phyloP scores from a whole-genome alignment of 64 coral and sea anemone genomes.

The Pachyseris speciosa region DNA sequence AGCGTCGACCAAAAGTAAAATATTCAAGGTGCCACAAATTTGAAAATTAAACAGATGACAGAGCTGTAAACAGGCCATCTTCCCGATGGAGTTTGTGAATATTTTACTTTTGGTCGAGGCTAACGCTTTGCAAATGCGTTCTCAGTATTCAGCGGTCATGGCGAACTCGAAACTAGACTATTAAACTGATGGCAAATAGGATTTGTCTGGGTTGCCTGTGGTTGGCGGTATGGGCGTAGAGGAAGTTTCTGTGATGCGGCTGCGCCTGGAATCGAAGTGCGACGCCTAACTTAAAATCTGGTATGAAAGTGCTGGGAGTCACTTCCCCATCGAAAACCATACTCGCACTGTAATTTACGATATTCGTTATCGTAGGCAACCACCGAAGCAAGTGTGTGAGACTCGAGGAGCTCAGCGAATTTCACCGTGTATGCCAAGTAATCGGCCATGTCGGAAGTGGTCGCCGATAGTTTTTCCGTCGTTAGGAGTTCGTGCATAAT shows the following conservation, averaged over 20 bases:
- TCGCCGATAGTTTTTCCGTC: background rate
- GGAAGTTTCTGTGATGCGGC: background rate
- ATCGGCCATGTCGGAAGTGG: background rate
- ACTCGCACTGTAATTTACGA: background rate
- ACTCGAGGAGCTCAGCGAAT: background rate
- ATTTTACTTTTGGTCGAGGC: too few relatives aligned
- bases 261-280: background rate
- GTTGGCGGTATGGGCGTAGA: background rate
- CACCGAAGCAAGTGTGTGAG: background rate
- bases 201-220: background rate
- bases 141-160: too few relatives aligned
- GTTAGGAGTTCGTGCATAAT: constrained; percentile 12
- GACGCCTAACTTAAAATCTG: background rate
- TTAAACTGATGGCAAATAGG: background rate
- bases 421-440: background rate
- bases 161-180: too few relatives aligned
- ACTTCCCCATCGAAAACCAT: background rate
- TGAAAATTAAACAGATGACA: too few relatives aligned
- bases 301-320: background rate
- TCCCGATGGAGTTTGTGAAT: too few relatives aligned
- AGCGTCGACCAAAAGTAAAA: background rate
- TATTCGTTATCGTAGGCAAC: background rate
- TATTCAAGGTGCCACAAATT: too few relatives aligned
- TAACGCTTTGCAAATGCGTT: too few relatives aligned
- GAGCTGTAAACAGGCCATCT: too few relatives aligned